Evolutionary conservation across 2,797 vertebrate species (phyloP).

Genomic region (Allobates femoralis): DNA sequence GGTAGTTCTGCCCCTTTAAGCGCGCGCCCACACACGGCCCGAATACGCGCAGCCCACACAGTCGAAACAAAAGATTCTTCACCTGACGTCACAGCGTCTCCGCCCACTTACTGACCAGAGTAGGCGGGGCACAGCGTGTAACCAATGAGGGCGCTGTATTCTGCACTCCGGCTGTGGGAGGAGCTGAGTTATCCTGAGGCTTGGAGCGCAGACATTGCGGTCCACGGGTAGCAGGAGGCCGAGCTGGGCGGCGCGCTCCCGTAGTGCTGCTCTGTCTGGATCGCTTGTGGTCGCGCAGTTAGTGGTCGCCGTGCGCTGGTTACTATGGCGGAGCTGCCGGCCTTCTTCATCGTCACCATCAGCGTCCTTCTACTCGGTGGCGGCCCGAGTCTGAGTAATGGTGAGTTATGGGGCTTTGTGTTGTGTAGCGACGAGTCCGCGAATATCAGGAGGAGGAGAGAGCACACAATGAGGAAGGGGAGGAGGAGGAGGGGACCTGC

Average conservation of each 20-base stretch:
- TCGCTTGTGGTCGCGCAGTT: slow-evolving; percentile 65
- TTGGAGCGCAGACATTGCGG: slow-evolving; percentile 53
- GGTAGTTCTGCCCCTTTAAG: slow-evolving; percentile 76
- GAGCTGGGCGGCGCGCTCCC: slow-evolving; percentile 67
- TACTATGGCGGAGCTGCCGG: slow-evolving; percentile 77
- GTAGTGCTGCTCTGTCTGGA: slow-evolving; percentile 69
- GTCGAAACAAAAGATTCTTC: slow-evolving; percentile 57
- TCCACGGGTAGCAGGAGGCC: slow-evolving; percentile 36
- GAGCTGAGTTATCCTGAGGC: not conserved
- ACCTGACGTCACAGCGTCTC: not conserved
- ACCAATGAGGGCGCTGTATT: not conserved
- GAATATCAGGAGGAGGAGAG: slow-evolving; percentile 2
- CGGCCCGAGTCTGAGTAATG: slow-evolving; percentile 70
- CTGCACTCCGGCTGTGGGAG: not conserved
- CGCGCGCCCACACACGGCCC: slow-evolving; percentile 74
- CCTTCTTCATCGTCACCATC: slow-evolving; percentile 72
- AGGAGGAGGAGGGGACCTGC: slow-evolving; percentile 62
- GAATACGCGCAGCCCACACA: slow-evolving; percentile 23
- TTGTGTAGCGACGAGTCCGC: not conserved
- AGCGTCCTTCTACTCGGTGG: slow-evolving; percentile 67
- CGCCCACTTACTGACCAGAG: not conserved
- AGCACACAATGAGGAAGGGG: slow-evolving; percentile 70
- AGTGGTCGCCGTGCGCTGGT: slow-evolving; percentile 70
- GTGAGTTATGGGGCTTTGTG: slow-evolving; percentile 71
- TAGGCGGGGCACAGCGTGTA: not conserved